A percentile compares a stretch with the other conserved stretches of the same genome.
Conservation (phyloP, 2,113 vertebrate genomes). For the Anguilla rostrata region DNA sequence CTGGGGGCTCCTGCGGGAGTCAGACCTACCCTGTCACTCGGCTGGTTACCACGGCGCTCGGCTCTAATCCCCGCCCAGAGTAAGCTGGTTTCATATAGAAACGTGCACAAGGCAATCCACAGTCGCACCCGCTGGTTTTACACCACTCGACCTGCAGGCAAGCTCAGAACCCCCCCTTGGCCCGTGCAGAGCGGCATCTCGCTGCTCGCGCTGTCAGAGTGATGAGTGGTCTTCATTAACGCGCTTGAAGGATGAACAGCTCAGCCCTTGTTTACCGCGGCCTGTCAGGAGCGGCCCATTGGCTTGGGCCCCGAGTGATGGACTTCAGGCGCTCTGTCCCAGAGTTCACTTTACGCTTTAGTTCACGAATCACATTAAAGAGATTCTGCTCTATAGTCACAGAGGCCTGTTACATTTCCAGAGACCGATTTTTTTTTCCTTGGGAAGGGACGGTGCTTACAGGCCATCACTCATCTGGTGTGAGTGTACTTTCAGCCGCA, state of each 20-base stretch:
- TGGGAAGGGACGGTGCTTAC: not conserved
- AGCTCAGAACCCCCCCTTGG: not conserved
- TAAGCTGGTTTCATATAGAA: not conserved
- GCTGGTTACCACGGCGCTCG: not conserved
- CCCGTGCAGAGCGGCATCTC: not conserved
- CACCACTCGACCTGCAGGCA: not conserved
- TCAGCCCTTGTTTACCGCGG: not conserved
- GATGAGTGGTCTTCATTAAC: not conserved
- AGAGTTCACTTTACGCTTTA: not conserved
- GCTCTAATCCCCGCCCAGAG: not conserved
- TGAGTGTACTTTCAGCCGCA: not conserved
- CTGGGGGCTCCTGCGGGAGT: slow-evolving; percentile 7
- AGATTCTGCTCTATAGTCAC: not conserved
- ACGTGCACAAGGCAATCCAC: too few relatives aligned
- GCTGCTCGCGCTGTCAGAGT: not conserved
- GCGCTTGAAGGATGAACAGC: not conserved
- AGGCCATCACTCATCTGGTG: not conserved
- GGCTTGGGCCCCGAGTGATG: not conserved
- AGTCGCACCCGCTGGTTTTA: not conserved
- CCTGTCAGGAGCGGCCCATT: not conserved
- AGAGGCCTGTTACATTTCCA: not conserved
- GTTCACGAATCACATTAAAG: not conserved
- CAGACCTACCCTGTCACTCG: not conserved
- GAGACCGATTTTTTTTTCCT: not conserved
- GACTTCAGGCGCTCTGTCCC: not conserved